Percentiles rank a stretch among this genome's conserved stretches.
Conservation (phyloP, 2,113 vertebrate species). For the Reinhardtius hippoglossoides region DNA sequence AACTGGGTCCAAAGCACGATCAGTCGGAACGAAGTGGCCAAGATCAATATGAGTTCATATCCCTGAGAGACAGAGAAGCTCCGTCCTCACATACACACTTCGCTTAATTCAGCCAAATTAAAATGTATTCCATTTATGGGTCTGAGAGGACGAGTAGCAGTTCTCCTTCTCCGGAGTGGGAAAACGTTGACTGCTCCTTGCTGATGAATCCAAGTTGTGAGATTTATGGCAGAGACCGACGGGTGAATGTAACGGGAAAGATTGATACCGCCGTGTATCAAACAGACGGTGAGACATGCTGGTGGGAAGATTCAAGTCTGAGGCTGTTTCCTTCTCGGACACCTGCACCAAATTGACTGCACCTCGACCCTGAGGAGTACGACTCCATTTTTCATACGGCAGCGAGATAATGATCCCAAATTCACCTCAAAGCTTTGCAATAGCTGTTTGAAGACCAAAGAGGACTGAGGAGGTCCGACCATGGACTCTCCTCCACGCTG, state of each 20-base stretch:
- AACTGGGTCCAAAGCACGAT: no score
- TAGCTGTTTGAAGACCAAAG: not conserved
- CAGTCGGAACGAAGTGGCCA: no score
- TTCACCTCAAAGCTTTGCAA: not conserved
- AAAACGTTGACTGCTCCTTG: not conserved
- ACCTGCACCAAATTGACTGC: not conserved
- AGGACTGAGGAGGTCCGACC: not conserved
- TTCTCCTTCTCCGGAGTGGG: no score
- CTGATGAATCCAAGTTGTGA: not conserved
- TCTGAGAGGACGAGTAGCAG: not conserved
- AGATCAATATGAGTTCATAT: no score
- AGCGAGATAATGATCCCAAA: not conserved
- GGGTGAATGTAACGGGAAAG: no score
- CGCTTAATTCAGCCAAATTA: no score
- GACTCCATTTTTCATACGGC: not conserved
- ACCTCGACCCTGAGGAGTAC: not conserved
- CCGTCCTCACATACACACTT: no score
- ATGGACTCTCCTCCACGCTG: no score
- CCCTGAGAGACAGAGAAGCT: no score
- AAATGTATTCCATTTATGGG: not conserved
- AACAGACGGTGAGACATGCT: not conserved
- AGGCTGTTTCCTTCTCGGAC: not conserved
- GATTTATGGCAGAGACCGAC: not conserved
- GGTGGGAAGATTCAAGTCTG: not conserved
- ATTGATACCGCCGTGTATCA: not conserved